These are phyloP conservation scores for Anarrhichthys ocellatus DNA, from an alignment of 2,113 vertebrate genomes.

Conservation along the genomic window DNA sequence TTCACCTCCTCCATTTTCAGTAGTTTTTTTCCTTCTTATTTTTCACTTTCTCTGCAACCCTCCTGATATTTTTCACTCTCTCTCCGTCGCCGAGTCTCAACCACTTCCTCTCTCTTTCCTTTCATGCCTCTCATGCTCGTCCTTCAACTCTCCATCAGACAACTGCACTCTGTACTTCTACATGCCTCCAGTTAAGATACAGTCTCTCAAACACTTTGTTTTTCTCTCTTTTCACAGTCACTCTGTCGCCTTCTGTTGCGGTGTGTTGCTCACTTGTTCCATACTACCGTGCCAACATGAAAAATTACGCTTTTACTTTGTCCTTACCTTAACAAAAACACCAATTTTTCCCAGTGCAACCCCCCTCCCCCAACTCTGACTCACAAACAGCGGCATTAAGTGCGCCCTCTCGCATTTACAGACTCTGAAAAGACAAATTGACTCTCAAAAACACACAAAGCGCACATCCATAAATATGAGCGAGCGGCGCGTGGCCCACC, in stretches of 20 bases:
- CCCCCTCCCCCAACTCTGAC: not conserved
- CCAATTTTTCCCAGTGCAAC: not conserved
- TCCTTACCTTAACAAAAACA: constrained; percentile 35
- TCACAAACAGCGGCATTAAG: constrained; percentile 31
- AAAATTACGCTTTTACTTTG: constrained; percentile 25
- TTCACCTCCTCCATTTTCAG: not conserved
- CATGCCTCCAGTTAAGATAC: constrained; percentile 30
- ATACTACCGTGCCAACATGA: constrained; percentile 13
- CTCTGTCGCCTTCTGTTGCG: constrained; percentile 32
- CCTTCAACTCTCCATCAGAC: constrained; percentile 30
- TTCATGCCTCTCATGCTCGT: not conserved
- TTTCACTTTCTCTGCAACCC: not conserved
- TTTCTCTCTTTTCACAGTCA: constrained; percentile 11
- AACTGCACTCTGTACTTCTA: not conserved
- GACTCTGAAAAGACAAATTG: constrained; percentile 20
- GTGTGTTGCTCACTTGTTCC: constrained; percentile 43
- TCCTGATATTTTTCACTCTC: not conserved
- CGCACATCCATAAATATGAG: constrained; percentile 23
- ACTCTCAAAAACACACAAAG: constrained; percentile 9
- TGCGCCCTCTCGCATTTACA: constrained; percentile 13
- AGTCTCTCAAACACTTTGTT: constrained; percentile 37
- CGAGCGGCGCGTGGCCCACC: not conserved
- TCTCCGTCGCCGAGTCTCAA: not conserved
- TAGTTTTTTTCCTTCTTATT: not conserved
- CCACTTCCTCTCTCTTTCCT: not conserved